These are phyloP conservation scores for Macrosiphum euphorbiae DNA, from an alignment of 2,888 invertebrate species.

Conservation along the genomic window DNA sequence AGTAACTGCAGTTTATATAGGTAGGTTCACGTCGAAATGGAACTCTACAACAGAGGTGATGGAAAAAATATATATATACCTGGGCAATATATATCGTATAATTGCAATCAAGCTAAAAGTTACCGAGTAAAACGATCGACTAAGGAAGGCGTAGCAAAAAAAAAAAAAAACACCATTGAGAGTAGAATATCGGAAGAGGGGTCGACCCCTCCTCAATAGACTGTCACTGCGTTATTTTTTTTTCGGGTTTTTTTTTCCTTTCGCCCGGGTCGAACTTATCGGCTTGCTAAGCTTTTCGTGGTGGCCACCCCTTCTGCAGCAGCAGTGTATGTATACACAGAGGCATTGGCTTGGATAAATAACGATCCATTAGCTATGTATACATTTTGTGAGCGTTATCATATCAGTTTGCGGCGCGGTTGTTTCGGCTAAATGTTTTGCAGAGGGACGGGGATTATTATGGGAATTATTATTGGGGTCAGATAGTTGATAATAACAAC, in stretches of 20 bases:
- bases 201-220: background rate
- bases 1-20: background rate
- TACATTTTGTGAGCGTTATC: constrained; percentile 11
- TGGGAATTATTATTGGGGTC: background rate
- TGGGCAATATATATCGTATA: background rate
- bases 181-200: background rate
- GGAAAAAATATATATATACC: background rate
- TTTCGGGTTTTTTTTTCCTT: background rate
- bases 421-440: background rate
- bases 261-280: background rate
- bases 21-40: background rate
- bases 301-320: background rate
- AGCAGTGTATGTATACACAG: background rate
- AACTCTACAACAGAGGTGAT: background rate
- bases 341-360: constrained; percentile 3
- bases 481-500: background rate
- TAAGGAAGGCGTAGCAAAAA: background rate
- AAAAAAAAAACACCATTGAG: background rate
- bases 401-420: background rate
- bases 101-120: constrained; percentile 9
- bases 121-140: background rate
- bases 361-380: constrained; percentile 14
- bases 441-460: background rate
- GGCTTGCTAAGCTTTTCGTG: background rate
- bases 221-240: constrained; percentile 6